Base-by-base conservation (phyloP, 2,888 invertebrate genomes). In the Pseudanteris insignis region DNA sequence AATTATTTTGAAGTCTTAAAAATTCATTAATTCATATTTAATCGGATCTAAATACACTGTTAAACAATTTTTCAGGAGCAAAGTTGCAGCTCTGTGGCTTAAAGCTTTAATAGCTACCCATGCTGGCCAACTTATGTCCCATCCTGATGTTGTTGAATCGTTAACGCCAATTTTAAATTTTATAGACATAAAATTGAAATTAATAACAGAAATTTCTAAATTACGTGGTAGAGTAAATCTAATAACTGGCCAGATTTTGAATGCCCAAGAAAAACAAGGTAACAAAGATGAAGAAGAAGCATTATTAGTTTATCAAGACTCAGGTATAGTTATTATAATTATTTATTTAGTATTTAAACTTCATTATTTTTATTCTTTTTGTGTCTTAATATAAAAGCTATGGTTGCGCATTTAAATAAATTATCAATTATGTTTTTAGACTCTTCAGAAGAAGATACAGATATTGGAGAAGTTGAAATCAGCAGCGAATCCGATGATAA, bases 181-280 rank as follows among this genome's bases (percentile, higher is more conserved):
- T 30, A 83, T 88, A 58, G 84, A 86, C 65, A 82, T 82, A 3
- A 79, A 87, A 65, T 76, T 85, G 36, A 76, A 78, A 8, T 74
- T 85, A 13, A 79, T 86, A 41, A 77, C 82, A 2, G 83, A 84
- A 33, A 73, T 88, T 55, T 83, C 83, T 33, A 82, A 82, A 68
- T 78, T 89, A 43, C 83, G 83, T 67, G 89, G 88, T 2, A 83
- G 87, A 34, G 79, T 89, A 25, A 84, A 86, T 63, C 81, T 88
- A 15, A 75, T 88, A 28, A 79, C 85, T 15, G 82, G 84, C 4
- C 85, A 86, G 73, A 81, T 85, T 37, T 77, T 78, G 30, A 74
- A 76, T 5, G 73, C 74, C n/a, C 75, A 72, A 10, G 80, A 81
- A 36, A 77, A 81, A 60, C 71, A 80, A 11, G 81, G 81, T 14